Evolutionary conservation across 2,888 invertebrate species (phyloP).

Genomic region (Tetanocera ferruginea): DNA sequence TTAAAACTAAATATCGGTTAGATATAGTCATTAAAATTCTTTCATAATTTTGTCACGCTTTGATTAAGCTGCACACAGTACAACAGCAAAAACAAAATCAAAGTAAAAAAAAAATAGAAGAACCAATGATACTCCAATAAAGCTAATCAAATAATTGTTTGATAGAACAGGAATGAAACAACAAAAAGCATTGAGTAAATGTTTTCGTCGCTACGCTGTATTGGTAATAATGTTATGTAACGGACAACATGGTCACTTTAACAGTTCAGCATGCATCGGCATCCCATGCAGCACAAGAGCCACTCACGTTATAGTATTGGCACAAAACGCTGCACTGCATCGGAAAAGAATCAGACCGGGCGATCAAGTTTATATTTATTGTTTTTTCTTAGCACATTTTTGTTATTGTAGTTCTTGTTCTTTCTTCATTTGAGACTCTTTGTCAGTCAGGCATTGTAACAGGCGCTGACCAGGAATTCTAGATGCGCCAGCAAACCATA

Average conservation of each 20-base stretch:
- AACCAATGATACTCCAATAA: neutral
- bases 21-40: neutral
- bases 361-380: slow-evolving; percentile 13
- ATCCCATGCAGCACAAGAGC: neutral
- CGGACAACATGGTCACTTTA: slow-evolving; percentile 34
- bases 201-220: slow-evolving; percentile 26
- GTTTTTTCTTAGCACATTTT: neutral
- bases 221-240: slow-evolving; percentile 39
- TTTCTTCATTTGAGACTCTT: neutral
- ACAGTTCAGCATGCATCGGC: slow-evolving; percentile 23
- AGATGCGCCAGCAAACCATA: neutral
- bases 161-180: neutral
- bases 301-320: neutral
- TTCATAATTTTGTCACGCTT: slow-evolving; percentile 29
- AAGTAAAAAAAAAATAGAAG: neutral
- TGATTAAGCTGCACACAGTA: neutral
- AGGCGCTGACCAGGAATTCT: too few relatives aligned
- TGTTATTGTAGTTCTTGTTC: neutral
- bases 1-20: neutral
- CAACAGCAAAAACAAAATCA: neutral
- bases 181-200: neutral
- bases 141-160: slow-evolving; percentile 11
- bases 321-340: neutral
- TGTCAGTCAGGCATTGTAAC: neutral
- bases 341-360: slow-evolving; percentile 26